Base-by-base conservation (phyloP, 92 coral and sea anemone genomes). In the Meandrina meandrites region DNA sequence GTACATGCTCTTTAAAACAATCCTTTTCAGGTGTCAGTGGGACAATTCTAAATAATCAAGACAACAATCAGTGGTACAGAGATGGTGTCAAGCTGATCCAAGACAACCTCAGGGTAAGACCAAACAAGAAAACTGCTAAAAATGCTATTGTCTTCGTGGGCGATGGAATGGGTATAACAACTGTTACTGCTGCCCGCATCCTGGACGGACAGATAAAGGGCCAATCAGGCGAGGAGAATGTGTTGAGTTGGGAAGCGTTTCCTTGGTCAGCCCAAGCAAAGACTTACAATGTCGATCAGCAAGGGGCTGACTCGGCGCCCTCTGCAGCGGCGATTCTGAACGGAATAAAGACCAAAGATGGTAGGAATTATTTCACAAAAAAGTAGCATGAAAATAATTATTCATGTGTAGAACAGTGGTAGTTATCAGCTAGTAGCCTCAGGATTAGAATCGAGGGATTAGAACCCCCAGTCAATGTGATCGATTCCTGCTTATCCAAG, bases 271-370 rank as follows among this genome's bases (percentile, higher is more conserved):
- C 92, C 4, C 82, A 92, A 31, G 82, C 91, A 15, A 95, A 95
- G 80, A 94, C 97, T 1, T 95, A 95, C 83, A 85, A 87, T 86
- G 85, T 91, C 0, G 96, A 95, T 79, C 80, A 53, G 21, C 98
- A 94, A 68, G 88, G 87, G 4, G 81, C 98, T 9, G 98, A 95
- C 69, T 95, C 98, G 5, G 98, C 97, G 16, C 92, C 95, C 10
- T 94, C 95, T 21, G 97, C 98, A 1, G 92, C 96, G 21, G 98
- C 98, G 8, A 90, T 86, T 74, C 81, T 93, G 51, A 77, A 79
- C 48, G 98, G 98, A 31, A 90, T 95, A 0, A 95, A 95, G 81
- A 84, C 97, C 15, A 79, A 87, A 32, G 91, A 58, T 77, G 97
- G 98, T 94, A 83, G 56, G 70, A 40, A 2, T 40, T 40, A 40